Base-by-base conservation (phyloP, 1,140 invertebrate genomes). In the Prorops nasuta region DNA sequence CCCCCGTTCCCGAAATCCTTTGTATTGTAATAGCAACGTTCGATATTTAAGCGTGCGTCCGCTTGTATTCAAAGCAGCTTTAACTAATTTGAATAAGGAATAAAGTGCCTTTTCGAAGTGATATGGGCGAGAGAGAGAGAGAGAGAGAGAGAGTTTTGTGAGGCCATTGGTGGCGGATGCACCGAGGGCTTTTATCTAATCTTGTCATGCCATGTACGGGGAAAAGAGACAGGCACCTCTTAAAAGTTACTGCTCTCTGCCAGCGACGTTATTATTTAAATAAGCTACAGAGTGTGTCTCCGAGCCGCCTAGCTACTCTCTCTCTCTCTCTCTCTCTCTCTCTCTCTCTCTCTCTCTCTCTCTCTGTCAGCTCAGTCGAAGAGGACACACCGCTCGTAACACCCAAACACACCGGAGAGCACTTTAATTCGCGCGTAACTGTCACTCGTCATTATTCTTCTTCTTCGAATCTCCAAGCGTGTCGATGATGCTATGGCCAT, bases 11-110 rank as follows among this genome's bases (percentile, higher is more conserved):
- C 17, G 28, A 39, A 66, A 58, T 57, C 63, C 64, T 68, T 63
- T 64, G 61, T 64, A 69, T 69, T 69, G 56, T 67, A 69, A 64
- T 67, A 48, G 49, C 44, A 24, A 49, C 39, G 34, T 15, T 49
- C 51, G 54, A 64, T 63, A 54, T 58, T 58, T 52, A 54, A 56
- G 50, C 55, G 51, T 42, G 38, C 56, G 48, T 35, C 19, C 41
- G 47, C 37, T 59, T 64, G 60, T 60, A 69, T 68, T 69, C 67
- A 64, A 67, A 69, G 47, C 54, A 60, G 63, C 46, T 51, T 54
- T 55, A 51, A 57, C 58, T 63, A 64, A 69, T 67, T 69, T 69
- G 65, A 69, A 69, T 67, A 67, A 64, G 63, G 60, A 67, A 67
- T 66, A 67, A 67, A 66, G 64, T 67, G 59, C 58, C 61, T 60